Evolutionary conservation across 2,113 vertebrate species (phyloP).

Genomic region (Amazona guildingii): DNA sequence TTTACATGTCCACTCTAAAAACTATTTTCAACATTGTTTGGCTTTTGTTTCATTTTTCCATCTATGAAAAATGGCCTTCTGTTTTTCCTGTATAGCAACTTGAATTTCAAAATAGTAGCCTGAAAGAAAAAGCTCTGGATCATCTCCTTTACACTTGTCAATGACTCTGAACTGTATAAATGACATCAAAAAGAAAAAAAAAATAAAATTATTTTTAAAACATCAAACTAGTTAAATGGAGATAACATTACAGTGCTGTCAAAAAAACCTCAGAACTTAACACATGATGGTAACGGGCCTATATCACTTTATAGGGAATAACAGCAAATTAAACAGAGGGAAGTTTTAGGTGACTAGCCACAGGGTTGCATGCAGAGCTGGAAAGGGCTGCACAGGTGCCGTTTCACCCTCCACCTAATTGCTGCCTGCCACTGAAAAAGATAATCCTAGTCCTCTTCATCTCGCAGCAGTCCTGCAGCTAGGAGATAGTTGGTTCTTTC

Average conservation of each 20-base stretch:
- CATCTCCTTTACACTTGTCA: slow-evolving; percentile 1
- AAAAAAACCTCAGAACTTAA: not conserved
- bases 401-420: not conserved
- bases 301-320: not conserved
- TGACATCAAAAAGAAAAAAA: not conserved
- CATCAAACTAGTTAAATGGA: not conserved
- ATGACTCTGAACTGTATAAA: slow-evolving; percentile 18
- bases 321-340: not conserved
- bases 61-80: not conserved
- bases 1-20: not conserved
- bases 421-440: not conserved
- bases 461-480: slow-evolving; percentile 1
- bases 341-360: not conserved
- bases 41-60: not conserved
- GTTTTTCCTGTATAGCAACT: not conserved
- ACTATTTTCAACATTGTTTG: not conserved
- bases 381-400: not conserved
- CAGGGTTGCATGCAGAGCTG: fast-evolving
- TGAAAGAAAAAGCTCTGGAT: not conserved
- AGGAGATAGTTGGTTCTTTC: slow-evolving; percentile 25
- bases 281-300: not conserved
- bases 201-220: not conserved
- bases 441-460: not conserved
- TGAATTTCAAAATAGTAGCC: not conserved
- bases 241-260: not conserved